A percentile compares a stretch with the other conserved stretches of the same genome.
phyloP scores from a whole-genome alignment of 2,113 vertebrate species.

The Phoenicopterus ruber region DNA sequence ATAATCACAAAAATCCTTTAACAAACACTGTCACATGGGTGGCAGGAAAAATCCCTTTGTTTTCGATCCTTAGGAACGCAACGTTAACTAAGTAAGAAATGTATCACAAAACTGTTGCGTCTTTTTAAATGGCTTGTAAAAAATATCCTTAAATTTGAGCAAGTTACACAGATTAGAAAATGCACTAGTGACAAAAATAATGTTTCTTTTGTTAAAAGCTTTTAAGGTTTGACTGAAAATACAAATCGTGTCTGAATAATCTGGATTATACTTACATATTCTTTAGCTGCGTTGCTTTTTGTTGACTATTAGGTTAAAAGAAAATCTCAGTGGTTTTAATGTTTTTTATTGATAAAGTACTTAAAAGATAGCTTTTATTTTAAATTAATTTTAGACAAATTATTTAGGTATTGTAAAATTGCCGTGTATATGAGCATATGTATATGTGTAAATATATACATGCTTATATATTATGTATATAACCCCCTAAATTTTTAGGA shows the following conservation, averaged over 20 bases:
- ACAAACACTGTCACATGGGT: not conserved
- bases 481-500: not conserved
- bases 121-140: slow-evolving; percentile 6
- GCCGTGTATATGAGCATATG: not conserved
- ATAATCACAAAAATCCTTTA: not conserved
- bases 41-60: not conserved
- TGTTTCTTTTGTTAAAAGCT: slow-evolving; percentile 46
- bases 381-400: slow-evolving; percentile 41
- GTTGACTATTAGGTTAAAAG: not conserved
- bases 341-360: not conserved
- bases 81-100: not conserved
- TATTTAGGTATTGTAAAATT: not conserved
- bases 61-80: not conserved
- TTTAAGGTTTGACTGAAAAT: slow-evolving; percentile 29
- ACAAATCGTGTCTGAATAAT: slow-evolving; percentile 10
- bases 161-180: not conserved
- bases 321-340: not conserved
- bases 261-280: not conserved
- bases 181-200: slow-evolving; percentile 24
- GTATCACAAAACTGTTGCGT: not conserved
- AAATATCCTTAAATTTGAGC: slow-evolving; percentile 27
- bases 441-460: not conserved
- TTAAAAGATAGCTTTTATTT: slow-evolving; percentile 7
- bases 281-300: not conserved
- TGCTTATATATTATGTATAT: not conserved